Evolutionary conservation across 2,888 invertebrate species (phyloP).

Genomic region (Thymelicus lineola): DNA sequence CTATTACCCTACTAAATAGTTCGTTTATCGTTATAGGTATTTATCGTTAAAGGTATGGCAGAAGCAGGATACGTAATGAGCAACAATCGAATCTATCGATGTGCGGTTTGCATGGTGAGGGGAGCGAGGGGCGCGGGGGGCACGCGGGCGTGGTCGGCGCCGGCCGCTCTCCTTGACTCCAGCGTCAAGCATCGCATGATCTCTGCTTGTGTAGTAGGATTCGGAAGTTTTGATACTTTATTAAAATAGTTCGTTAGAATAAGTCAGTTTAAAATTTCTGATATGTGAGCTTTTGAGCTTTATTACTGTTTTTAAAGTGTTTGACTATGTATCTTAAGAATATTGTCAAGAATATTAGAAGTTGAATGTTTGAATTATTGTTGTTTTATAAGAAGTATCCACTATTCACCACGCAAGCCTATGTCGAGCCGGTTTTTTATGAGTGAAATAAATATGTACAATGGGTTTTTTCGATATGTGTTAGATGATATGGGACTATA

Average conservation of each 20-base stretch:
- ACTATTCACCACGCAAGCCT: no score
- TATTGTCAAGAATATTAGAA: no score
- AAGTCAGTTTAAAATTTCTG: not conserved
- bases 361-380: no score
- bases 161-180: slow-evolving; percentile 85
- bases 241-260: not conserved
- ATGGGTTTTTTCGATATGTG: no score
- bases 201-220: slow-evolving; percentile 60
- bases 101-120: slow-evolving; percentile 57
- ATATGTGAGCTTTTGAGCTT: no score
- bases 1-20: not conserved
- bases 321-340: no score
- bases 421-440: no score
- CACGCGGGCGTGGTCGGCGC: slow-evolving; percentile 81
- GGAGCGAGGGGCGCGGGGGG: slow-evolving; percentile 54
- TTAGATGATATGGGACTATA: no score
- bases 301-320: no score
- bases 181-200: slow-evolving; percentile 84
- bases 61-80: slow-evolving; percentile 66
- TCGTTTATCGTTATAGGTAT: slow-evolving; percentile 12
- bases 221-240: slow-evolving; percentile 56
- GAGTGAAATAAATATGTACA: no score
- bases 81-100: slow-evolving; percentile 62
- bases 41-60: slow-evolving; percentile 26
- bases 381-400: no score